These are phyloP conservation scores for Ctenodactylus gundi DNA, from an alignment of 2,113 vertebrate species.

Conservation along the genomic window DNA sequence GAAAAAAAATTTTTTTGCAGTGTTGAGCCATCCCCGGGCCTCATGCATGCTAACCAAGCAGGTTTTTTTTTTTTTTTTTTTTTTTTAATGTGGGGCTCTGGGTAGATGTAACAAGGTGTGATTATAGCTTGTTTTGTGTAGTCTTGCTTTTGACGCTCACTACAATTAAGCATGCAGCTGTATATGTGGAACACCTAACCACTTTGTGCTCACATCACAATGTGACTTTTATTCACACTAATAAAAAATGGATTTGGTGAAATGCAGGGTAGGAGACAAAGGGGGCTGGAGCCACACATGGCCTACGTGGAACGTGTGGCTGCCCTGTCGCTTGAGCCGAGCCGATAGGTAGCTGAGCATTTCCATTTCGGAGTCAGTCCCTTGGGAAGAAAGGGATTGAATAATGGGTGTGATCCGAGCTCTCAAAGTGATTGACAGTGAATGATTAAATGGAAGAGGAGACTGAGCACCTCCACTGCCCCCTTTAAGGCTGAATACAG, in stretches of 20 bases:
- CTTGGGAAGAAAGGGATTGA: constrained; percentile 73
- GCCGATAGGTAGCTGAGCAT: constrained; percentile 55
- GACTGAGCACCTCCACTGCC: constrained; percentile 72
- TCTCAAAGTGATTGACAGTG: constrained; percentile 72
- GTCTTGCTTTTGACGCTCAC: background rate
- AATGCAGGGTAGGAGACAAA: background rate
- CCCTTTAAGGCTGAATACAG: constrained; percentile 59
- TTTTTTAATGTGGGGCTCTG: background rate
- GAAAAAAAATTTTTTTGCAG: background rate
- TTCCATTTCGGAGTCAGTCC: constrained; percentile 78
- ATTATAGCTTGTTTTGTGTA: background rate
- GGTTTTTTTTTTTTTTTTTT: background rate
- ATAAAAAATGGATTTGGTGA: constrained; percentile 24
- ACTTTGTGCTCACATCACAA: constrained; percentile 17
- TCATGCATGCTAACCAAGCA: background rate
- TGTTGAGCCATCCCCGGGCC: background rate
- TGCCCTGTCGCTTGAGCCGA: constrained; percentile 57
- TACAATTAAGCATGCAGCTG: background rate
- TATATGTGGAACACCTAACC: background rate
- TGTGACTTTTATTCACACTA: constrained; percentile 19
- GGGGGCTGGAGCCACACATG: background rate
- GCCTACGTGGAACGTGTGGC: background rate
- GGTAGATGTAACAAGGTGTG: background rate
- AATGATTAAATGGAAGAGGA: constrained; percentile 78
- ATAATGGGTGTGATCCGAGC: constrained; percentile 61